These are phyloP conservation scores for Osmoderma eremita DNA, from an alignment of 2,888 invertebrate genomes.

Conservation along the genomic window DNA sequence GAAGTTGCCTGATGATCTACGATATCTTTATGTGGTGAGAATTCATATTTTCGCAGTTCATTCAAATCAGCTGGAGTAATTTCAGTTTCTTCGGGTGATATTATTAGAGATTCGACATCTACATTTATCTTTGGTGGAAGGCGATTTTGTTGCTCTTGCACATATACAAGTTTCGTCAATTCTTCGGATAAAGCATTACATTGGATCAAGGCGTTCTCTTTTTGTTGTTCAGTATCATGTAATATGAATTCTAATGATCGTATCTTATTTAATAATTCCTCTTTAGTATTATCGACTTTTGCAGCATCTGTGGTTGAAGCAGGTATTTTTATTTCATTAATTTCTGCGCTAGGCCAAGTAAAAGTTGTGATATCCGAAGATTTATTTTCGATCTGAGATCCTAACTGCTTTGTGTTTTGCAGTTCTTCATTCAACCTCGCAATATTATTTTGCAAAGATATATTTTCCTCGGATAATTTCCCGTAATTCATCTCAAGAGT, in stretches of 20 bases:
- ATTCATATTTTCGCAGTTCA: slow-evolving; percentile 47
- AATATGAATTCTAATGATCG: slow-evolving; percentile 62
- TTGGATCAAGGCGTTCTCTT: slow-evolving; percentile 58
- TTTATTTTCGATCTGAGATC: background rate
- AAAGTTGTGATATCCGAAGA: slow-evolving; percentile 11
- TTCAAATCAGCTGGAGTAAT: slow-evolving; percentile 40
- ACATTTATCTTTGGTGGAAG: slow-evolving; percentile 19
- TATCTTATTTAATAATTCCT: slow-evolving; percentile 58
- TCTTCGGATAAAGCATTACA: slow-evolving; percentile 60
- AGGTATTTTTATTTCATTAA: slow-evolving; percentile 11
- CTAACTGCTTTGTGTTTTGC: background rate
- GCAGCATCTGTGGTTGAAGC: slow-evolving; percentile 10
- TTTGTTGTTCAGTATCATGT: slow-evolving; percentile 61
- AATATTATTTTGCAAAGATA: slow-evolving; percentile 7
- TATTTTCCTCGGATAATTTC: slow-evolving; percentile 33
- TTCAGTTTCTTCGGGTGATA: slow-evolving; percentile 34
- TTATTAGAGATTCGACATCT: slow-evolving; percentile 43
- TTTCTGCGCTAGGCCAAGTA: slow-evolving; percentile 32
- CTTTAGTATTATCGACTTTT: slow-evolving; percentile 52
- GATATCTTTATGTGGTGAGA: slow-evolving; percentile 44
- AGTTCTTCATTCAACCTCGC: background rate
- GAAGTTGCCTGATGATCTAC: slow-evolving; percentile 41
- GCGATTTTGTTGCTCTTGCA: slow-evolving; percentile 48
- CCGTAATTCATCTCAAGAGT: slow-evolving; percentile 22
- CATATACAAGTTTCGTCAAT: slow-evolving; percentile 57